Conservation (phyloP, 2,888 invertebrate species). For the Drosophila pseudotakahashii region DNA sequence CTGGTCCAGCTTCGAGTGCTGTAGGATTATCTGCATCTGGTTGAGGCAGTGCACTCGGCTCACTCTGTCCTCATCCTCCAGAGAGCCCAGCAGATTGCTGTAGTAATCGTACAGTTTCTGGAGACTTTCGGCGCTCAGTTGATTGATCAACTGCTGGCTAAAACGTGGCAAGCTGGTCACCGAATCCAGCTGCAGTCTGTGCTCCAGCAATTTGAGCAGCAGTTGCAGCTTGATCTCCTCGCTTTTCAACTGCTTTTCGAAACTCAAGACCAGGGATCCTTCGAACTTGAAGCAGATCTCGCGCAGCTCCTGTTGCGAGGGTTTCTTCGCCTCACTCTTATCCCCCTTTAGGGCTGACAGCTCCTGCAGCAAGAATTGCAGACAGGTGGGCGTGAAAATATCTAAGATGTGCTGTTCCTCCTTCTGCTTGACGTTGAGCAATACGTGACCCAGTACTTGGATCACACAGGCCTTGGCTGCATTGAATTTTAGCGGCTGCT, state of each 20-base stretch:
- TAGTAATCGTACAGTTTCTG: constrained; percentile 47
- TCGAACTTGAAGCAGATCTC: constrained; percentile 44
- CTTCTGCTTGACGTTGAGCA: constrained; percentile 23
- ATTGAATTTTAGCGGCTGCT: constrained; percentile 37
- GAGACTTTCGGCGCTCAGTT: constrained; percentile 7
- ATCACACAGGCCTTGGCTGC: constrained; percentile 38
- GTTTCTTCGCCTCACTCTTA: constrained; percentile 8
- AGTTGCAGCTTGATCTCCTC: constrained; percentile 39
- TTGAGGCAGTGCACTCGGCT: constrained; percentile 46
- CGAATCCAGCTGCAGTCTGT: constrained; percentile 32
- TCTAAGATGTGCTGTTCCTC: constrained; percentile 9
- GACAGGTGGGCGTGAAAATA: constrained; percentile 32
- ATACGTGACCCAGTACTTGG: constrained; percentile 18
- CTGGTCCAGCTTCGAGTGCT: constrained; percentile 21
- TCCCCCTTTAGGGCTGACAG: constrained; percentile 3
- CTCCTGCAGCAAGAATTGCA: constrained; percentile 47
- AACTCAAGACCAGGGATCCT: constrained; percentile 32
- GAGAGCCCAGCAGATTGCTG: background rate
- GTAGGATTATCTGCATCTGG: constrained; percentile 49
- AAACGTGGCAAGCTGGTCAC: constrained; percentile 33
- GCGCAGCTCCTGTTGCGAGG: constrained; percentile 25
- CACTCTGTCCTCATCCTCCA: constrained; percentile 15
- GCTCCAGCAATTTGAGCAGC: constrained; percentile 24
- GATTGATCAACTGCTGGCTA: constrained; percentile 24
- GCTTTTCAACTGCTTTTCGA: constrained; percentile 20